Percentiles rank a stretch among this genome's conserved stretches.
Conservation (phyloP, 2,797 vertebrate species). For the Benthosema pterotum region DNA sequence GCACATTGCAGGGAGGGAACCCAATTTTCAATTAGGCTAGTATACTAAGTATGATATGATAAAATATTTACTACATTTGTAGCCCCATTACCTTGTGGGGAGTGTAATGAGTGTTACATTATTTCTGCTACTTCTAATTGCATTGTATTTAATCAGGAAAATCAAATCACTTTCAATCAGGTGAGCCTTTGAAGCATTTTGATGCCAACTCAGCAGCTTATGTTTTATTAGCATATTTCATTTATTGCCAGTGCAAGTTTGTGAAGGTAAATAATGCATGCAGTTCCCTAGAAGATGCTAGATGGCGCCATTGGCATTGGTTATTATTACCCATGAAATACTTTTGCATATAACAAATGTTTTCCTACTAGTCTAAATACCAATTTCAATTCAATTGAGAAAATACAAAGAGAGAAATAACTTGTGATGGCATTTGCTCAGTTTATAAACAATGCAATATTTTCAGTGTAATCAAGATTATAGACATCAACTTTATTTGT, state of each 20-base stretch:
- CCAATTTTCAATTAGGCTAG: conserved; percentile 38
- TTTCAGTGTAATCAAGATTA: conserved; percentile 30
- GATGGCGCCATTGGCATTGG: conserved; percentile 44
- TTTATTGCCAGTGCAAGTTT: not conserved
- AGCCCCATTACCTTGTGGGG: conserved; percentile 15
- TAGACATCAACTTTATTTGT: conserved; percentile 12
- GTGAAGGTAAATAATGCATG: not conserved
- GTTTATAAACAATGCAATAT: conserved; percentile 33
- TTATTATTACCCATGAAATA: not conserved
- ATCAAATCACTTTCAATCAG: conserved; percentile 29
- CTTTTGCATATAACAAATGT: not conserved
- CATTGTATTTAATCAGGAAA: conserved; percentile 31
- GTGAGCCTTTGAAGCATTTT: not conserved
- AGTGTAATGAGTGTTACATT: conserved; percentile 33
- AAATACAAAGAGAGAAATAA: not conserved
- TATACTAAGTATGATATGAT: conserved; percentile 44
- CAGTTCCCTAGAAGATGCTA: conserved; percentile 23
- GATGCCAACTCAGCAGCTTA: not conserved
- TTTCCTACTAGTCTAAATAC: not conserved
- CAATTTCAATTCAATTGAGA: not conserved
- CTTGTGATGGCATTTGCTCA: conserved; percentile 60
- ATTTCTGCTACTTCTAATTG: conserved; percentile 40
- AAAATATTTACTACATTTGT: conserved; percentile 45
- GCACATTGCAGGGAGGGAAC: conserved; percentile 8
- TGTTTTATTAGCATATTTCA: not conserved